Base-by-base conservation (phyloP, 2,113 vertebrate genomes). In the Halcyon malimbica region DNA sequence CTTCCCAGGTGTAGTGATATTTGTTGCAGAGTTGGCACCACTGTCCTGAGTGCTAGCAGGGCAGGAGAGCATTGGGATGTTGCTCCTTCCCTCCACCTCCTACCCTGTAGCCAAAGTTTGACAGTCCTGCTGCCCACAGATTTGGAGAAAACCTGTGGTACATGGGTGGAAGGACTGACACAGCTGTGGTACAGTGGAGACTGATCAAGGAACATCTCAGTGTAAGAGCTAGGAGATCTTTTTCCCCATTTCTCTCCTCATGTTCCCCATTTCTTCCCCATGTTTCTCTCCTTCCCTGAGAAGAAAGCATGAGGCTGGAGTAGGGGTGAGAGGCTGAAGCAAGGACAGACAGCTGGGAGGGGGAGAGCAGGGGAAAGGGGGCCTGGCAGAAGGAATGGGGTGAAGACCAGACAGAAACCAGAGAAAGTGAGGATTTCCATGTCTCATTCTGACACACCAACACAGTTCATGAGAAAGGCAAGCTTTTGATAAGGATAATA, bases 391-490 rank as follows among this genome's bases (percentile, higher is more conserved):
- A 96, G 31, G 48, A 90, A 26, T 42, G 10, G 85, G 57, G 53
- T 93, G 87, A 93, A 91, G 63, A 95, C 26, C 83, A 91, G 92
- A 90, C 48, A 93, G 89, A 95, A 96, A 95, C 28, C 87, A 95
- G 90, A 80, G 75, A 93, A 89, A 84, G 33, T 4, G 6, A 93
- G 69, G 59, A 73, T 90, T 97, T 95, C 70, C 67, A 42, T 56
- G 79, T 88, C 75, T 91, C 23, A 23, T 44, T 87, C 65, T 90
- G 71, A 83, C 82, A 74, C 54, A 77, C 37, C 41, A 77, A 50
- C 12, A 19, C 17, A 88, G 78, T 90, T 92, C 63, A 95, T 74
- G 85, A 88, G 90, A 90, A 93, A 93, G 54, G 59, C 59, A 90
- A 89, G 65, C 25, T 92, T 96, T 93, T 89, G 77, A 89, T 94